Conservation (phyloP, 1,140 invertebrate species). For the Meloidogyne chitwoodi region DNA sequence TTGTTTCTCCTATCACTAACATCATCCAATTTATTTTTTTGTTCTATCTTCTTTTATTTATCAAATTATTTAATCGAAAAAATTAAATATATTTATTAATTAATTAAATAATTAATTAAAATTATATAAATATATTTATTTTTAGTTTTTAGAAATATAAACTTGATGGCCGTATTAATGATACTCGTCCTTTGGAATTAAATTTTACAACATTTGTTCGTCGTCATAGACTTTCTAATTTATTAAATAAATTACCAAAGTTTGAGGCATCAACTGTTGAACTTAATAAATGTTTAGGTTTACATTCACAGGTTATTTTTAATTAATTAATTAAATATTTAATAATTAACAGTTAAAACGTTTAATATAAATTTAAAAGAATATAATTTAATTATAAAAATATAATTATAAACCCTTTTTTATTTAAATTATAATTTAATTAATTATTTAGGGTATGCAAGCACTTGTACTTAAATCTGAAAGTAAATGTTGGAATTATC, state of each 20-base stretch:
- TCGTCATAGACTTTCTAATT: not conserved
- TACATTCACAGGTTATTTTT: not conserved
- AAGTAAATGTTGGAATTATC: not conserved
- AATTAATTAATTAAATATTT: not conserved
- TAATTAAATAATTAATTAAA: no score
- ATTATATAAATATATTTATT: not conserved
- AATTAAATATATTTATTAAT: no score
- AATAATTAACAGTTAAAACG: no score
- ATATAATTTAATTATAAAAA: no score
- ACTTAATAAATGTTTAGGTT: not conserved
- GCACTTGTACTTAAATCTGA: not conserved
- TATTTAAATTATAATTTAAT: not conserved
- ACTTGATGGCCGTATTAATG: not conserved
- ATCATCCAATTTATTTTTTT: no score
- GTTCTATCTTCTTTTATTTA: no score
- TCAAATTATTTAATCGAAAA: no score
- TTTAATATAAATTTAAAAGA: no score
- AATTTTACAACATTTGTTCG: not conserved
- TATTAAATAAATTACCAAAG: not conserved
- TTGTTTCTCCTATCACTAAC: no score
- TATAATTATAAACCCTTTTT: no score
- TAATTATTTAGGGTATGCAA: not conserved
- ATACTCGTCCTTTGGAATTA: not conserved
- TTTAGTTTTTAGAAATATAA: not conserved
- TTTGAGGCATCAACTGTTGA: not conserved